phyloP scores from a whole-genome alignment of 2,113 vertebrate species.

The Solea solea region DNA sequence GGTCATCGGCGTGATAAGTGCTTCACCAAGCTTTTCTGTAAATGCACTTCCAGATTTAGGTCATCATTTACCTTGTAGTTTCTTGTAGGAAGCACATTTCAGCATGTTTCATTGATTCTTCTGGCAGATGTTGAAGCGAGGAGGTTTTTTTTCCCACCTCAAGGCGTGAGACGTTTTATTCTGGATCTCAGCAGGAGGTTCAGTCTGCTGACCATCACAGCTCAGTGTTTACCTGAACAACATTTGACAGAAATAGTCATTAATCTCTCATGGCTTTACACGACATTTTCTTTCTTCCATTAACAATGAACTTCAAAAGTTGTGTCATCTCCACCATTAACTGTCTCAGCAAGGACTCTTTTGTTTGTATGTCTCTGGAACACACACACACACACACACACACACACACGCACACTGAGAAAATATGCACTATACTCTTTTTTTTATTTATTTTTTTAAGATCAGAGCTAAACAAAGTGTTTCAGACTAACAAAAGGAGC shows the following conservation, averaged over 20 bases:
- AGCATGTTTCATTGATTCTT: slow-evolving; percentile 46
- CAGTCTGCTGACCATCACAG: slow-evolving; percentile 67
- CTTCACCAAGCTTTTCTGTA: slow-evolving; percentile 24
- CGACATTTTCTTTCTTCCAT: slow-evolving; percentile 60
- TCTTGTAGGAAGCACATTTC: slow-evolving; percentile 52
- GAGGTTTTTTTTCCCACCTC: slow-evolving; percentile 11
- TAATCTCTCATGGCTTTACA: slow-evolving; percentile 50
- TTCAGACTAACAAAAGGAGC: slow-evolving; percentile 4
- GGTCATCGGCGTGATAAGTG: slow-evolving; percentile 36
- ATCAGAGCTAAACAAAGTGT: background rate
- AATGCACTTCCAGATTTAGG: slow-evolving; percentile 27
- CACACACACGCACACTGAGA: too few relatives aligned
- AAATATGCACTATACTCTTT: slow-evolving; percentile 12
- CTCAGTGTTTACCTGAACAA: slow-evolving; percentile 58
- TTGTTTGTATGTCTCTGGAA: slow-evolving; percentile 8
- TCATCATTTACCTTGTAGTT: slow-evolving; percentile 49
- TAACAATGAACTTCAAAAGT: slow-evolving; percentile 48
- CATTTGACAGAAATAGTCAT: slow-evolving; percentile 59
- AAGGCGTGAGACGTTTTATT: slow-evolving; percentile 43
- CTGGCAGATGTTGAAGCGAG: slow-evolving; percentile 14
- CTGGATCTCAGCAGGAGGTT: slow-evolving; percentile 58
- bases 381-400: too few relatives aligned
- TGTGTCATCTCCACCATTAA: slow-evolving; percentile 43
- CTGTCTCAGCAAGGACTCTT: slow-evolving; percentile 3
- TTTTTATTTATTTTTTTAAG: slow-evolving; percentile 12